Conservation (phyloP, 2,888 invertebrate species). For the Ashinkailepas kermadecensis region DNA sequence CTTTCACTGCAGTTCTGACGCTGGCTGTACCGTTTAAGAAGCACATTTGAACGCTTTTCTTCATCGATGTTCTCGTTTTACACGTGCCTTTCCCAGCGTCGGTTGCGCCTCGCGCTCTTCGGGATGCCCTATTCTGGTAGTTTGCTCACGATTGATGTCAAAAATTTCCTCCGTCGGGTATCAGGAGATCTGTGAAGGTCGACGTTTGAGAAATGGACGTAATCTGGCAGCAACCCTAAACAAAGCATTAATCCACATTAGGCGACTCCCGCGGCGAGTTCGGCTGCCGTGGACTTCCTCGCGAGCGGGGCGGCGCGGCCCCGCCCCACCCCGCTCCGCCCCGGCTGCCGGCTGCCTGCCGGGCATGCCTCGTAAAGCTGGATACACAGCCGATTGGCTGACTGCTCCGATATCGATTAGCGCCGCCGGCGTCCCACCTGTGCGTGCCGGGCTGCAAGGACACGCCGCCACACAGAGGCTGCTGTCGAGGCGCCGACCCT, state of each 20-base stretch:
- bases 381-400: background rate
- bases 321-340: background rate
- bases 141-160: background rate
- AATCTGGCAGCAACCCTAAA: background rate
- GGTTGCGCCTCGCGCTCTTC: background rate
- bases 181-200: conserved; percentile 2
- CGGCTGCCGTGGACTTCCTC: background rate
- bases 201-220: background rate
- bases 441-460: background rate
- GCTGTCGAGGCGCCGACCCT: background rate
- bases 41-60: too few relatives aligned
- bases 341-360: background rate
- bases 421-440: background rate
- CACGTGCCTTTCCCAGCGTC: too few relatives aligned
- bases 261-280: background rate
- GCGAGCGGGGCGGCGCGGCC: too few relatives aligned
- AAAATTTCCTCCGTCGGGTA: background rate
- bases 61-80: too few relatives aligned
- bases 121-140: background rate
- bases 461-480: background rate
- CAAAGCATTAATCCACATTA: background rate
- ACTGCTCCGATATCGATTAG: background rate
- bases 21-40: too few relatives aligned
- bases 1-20: too few relatives aligned
- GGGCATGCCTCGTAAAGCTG: background rate